Conservation (phyloP, 2,113 vertebrate species). For the Empidonax traillii region DNA sequence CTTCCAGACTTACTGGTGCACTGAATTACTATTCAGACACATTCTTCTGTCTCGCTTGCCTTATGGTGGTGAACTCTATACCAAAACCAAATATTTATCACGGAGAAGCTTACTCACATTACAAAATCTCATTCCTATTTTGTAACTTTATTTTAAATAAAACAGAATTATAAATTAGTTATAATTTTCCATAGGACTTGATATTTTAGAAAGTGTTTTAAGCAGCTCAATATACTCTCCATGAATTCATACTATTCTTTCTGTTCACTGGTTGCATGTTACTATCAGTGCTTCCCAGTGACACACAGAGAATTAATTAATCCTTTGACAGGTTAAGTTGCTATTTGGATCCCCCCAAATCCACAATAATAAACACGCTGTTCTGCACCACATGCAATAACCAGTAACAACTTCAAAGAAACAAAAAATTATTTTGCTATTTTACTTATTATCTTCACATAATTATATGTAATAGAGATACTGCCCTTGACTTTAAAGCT, state of each 20-base stretch:
- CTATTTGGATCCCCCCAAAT: background rate
- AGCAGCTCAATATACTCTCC: background rate
- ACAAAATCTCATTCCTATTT: background rate
- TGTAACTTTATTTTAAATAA: slow-evolving; percentile 14
- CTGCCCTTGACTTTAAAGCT: background rate
- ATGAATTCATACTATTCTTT: background rate
- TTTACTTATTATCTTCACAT: background rate
- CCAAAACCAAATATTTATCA: background rate
- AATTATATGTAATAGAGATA: background rate
- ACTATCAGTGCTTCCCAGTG: background rate
- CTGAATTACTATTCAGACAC: background rate
- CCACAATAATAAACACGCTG: background rate
- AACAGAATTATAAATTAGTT: background rate
- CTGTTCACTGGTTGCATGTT: background rate
- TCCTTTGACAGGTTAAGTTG: background rate
- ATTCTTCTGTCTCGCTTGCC: background rate
- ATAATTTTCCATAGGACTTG: background rate
- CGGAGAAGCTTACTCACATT: background rate
- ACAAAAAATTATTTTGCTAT: background rate
- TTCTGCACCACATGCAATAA: background rate
- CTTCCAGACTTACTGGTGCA: background rate
- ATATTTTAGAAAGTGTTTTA: background rate
- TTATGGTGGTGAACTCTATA: background rate
- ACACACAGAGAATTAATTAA: background rate
- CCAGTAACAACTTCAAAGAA: background rate